Percentiles rank a stretch among this genome's conserved stretches.
Evolutionary conservation across 2,888 invertebrate species (phyloP).

Genomic region (Sclerodermus sp.): DNA sequence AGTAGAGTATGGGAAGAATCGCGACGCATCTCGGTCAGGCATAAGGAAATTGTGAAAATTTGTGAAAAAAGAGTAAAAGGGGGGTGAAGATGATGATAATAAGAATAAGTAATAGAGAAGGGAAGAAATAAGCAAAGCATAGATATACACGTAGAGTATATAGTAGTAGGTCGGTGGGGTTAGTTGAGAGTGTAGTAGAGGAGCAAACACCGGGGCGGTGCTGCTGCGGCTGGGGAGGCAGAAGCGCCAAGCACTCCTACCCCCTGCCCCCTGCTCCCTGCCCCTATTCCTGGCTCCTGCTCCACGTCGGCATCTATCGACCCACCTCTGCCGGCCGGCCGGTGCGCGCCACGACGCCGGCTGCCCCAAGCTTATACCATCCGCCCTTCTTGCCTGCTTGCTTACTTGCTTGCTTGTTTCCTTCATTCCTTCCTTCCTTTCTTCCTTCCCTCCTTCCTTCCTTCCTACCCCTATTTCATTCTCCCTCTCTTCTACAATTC

Average conservation of each 20-base stretch:
- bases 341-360: slow-evolving; percentile 10
- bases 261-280: neutral
- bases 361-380: slow-evolving; percentile 2
- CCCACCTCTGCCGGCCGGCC: slow-evolving; percentile 37
- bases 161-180: slow-evolving; percentile 11
- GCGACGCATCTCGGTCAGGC: no score
- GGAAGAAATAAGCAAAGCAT: no score
- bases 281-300: slow-evolving; percentile 9
- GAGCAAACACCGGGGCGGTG: slow-evolving; percentile 34
- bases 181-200: slow-evolving; percentile 10
- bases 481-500: slow-evolving; percentile 1
- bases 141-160: slow-evolving; percentile 4
- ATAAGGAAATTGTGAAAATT: neutral
- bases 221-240: slow-evolving; percentile 39
- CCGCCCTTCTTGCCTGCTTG: neutral
- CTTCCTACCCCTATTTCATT: neutral
- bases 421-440: neutral
- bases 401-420: no score
- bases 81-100: no score
- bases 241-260: slow-evolving; percentile 19
- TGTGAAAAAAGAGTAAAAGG: no score
- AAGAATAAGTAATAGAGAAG: no score
- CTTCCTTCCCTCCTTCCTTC: neutral
- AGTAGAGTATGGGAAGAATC: neutral
- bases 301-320: slow-evolving; percentile 50